Evolutionary conservation across 2,797 vertebrate species (phyloP), one percentile per base, ranked within the genome.

Genomic region (Gouania willdenowi): DNA sequence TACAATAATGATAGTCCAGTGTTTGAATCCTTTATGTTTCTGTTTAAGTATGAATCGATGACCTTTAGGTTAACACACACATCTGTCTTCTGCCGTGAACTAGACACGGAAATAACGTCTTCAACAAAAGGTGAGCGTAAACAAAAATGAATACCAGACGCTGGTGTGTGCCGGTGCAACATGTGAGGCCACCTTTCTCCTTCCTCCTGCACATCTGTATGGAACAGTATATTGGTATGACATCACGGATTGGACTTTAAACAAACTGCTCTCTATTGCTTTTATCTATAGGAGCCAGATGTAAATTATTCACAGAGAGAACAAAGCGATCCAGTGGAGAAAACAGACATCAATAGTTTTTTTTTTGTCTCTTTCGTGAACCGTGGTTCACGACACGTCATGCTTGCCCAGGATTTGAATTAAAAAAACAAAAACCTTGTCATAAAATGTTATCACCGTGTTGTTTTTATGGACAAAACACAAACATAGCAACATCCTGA

Each of bases 261-360:
- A 55, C 3, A 58, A 66, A 65, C 64, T 26, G 47, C 66, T 65
- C 67, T 66, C 45, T 62, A 70, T 77, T 65, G 71, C 75, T 71
- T 49, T 42, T 64, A 52, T 28, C 58, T 63, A 64, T 42, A 72
- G 48, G 48, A 81, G 50, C 62, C 79, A 82, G 68, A 81, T 81
- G 77, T 73, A 60, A 27, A 38, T 54, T 41, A 41, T 56, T 66
- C 44, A 30, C 49, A 56, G 35, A 39, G 31, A 71, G 39, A 65
- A 63, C 58, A 56, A 75, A 54, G 40, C 19, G 26, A 43, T 60
- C 32, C 19, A 47, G 26, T 44, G 33, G 29, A 45, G 24, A 41
- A 12, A 38, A 11, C 4, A 39, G 5, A 57, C 54, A 55, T 55
- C 18, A 54, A 44, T 16, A 17, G 17, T 23, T 32, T 56, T 31